phyloP scores from a whole-genome alignment of 2,113 vertebrate species.

The Triplophysa rosa region DNA sequence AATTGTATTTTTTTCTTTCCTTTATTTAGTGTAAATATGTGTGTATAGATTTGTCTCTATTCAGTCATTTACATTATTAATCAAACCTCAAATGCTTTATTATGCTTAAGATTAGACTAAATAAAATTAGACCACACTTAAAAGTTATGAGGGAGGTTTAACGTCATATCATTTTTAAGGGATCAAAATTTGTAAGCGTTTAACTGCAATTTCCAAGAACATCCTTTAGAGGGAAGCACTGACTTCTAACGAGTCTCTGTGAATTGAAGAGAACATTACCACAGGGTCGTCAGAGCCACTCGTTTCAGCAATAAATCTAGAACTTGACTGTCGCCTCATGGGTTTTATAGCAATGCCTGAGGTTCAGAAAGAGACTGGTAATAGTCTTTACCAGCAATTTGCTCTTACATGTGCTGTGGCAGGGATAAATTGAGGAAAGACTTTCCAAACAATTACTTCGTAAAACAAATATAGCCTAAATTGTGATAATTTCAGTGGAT shows the following conservation, averaged over 20 bases:
- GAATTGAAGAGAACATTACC: background rate
- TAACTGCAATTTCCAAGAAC: slow-evolving; percentile 27
- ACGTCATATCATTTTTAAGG: too few relatives aligned
- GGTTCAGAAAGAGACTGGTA: background rate
- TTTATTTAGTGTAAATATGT: too few relatives aligned
- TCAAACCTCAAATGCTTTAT: too few relatives aligned
- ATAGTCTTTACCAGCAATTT: background rate
- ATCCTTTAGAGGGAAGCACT: slow-evolving; percentile 57
- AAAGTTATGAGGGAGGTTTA: too few relatives aligned
- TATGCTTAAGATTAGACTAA: too few relatives aligned
- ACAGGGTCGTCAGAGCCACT: slow-evolving; percentile 33
- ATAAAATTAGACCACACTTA: too few relatives aligned
- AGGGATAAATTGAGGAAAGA: background rate
- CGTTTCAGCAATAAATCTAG: slow-evolving; percentile 35
- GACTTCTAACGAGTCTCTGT: slow-evolving; percentile 6
- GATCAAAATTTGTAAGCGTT: background rate
- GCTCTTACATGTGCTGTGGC: background rate
- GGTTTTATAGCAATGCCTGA: slow-evolving; percentile 30
- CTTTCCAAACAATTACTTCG: background rate
- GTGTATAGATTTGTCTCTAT: too few relatives aligned
- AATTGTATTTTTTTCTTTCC: too few relatives aligned
- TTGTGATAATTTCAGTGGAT: background rate
- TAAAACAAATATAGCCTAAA: too few relatives aligned
- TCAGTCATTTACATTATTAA: too few relatives aligned
- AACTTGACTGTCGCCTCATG: background rate